phyloP scores from a whole-genome alignment of 1,140 invertebrate genomes.

The Polypedilum pembai region DNA sequence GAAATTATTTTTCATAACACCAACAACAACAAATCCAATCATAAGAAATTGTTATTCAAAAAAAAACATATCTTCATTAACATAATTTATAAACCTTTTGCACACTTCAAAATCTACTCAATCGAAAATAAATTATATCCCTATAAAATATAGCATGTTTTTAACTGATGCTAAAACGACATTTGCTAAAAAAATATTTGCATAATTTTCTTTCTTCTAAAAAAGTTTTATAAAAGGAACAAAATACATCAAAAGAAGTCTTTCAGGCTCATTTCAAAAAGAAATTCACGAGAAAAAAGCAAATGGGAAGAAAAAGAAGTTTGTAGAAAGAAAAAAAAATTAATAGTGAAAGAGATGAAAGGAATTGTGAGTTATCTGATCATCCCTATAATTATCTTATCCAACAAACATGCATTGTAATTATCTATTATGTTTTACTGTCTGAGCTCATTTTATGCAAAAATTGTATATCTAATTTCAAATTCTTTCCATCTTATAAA shows the following conservation, averaged over 20 bases:
- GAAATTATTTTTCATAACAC: too few species aligned
- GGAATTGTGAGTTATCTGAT: background rate
- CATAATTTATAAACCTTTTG: too few species aligned
- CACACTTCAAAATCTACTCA: too few species aligned
- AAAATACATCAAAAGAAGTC: constrained; percentile 5
- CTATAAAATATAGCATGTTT: too few species aligned
- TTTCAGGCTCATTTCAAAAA: background rate
- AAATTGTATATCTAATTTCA: background rate
- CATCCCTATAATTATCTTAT: constrained; percentile 12
- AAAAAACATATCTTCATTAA: too few species aligned
- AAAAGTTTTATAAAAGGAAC: background rate
- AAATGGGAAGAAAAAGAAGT: background rate
- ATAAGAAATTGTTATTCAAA: too few species aligned
- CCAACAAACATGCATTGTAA: constrained; percentile 17
- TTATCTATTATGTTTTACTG: constrained; percentile 7
- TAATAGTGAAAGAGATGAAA: background rate
- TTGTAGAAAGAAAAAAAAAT: background rate
- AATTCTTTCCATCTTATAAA: background rate
- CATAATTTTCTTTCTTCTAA: background rate
- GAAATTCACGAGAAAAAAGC: background rate
- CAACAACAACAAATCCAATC: too few species aligned
- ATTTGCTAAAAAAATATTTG: background rate
- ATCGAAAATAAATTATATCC: too few species aligned
- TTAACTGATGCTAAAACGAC: too few species aligned
- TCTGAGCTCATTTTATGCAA: constrained; percentile 12